Base-by-base conservation (phyloP, 2,113 vertebrate species). In the Colius striatus region DNA sequence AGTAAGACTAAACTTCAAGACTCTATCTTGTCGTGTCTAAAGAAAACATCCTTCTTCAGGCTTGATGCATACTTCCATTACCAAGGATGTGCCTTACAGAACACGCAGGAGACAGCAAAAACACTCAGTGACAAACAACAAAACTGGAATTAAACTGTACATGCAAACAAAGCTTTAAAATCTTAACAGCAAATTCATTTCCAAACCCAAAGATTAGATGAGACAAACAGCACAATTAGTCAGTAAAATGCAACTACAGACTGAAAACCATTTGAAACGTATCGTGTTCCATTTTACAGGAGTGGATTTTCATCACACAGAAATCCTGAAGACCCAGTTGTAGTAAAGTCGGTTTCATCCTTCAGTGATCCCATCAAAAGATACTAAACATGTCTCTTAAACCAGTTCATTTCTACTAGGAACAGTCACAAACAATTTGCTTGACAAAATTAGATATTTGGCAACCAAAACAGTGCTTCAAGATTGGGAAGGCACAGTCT, bases 31-130 rank as follows among this genome's bases (percentile, higher is more conserved):
- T 32, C 16, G 30, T 50, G 1, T 61, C n/a, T 50, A 71, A 71
- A 27, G 51, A 58, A 81, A 48, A 79, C 50, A 3, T 65, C 18
- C 23, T 95, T 38, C 41, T 70, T 60, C 26, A 45, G 13, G 30
- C 18, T 78, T n/a, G 21, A 73, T 45, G 78, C 2, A 12, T 34
- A 26, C 21, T 57, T 77, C 0, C 0, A 78, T 62, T 70, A 85
- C 2, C 9, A 66, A 66, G 27, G 10, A 71, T 38, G 10, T 57
- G 27, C 17, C 21, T 53, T 58, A 55, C 9, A 11, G 16, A 53
- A 72, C 29, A 67, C 27, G 58, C 9, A 72, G 38, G 9, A 80
- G 5, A 65, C 6, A 50, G 38, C n/a, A 8, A 74, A 81, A 80
- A 32, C 16, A 60, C 29, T 53, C 22, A 32, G 1, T 61, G 47